phyloP scores from a whole-genome alignment of 2,113 vertebrate species.

The Trogon melanurus region DNA sequence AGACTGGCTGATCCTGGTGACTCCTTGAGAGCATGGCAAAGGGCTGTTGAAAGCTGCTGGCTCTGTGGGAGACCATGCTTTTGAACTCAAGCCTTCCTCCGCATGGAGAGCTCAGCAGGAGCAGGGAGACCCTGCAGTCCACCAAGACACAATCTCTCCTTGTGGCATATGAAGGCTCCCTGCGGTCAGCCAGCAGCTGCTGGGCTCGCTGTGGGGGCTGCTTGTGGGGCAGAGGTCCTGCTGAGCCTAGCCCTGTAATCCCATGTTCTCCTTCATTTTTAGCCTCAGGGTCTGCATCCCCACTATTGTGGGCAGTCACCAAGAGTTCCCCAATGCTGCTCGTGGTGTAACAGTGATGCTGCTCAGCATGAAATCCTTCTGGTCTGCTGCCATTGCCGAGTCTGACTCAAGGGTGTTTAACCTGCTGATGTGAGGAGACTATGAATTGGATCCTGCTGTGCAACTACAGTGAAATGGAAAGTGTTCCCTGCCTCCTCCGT shows the following conservation, averaged over 20 bases:
- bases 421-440: neutral
- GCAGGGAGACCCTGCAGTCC: neutral
- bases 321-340: neutral
- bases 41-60: neutral
- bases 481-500: neutral
- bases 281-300: fast-evolving
- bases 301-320: neutral
- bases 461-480: neutral
- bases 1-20: neutral
- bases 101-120: neutral
- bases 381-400: neutral
- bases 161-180: neutral
- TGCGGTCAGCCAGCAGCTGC: neutral
- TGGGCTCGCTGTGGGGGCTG: neutral
- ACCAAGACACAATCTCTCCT: fast-evolving
- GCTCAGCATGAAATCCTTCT: neutral
- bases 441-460: fast-evolving
- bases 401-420: neutral
- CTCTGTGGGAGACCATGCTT: neutral
- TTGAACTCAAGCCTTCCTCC: neutral
- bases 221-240: fast-evolving
- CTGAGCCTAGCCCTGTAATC: neutral
- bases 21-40: neutral
- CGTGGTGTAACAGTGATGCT: fast-evolving
- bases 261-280: neutral